Evolutionary conservation across 1,140 invertebrate genomes (phyloP).

Genomic region (Cheumatopsyche charites): DNA sequence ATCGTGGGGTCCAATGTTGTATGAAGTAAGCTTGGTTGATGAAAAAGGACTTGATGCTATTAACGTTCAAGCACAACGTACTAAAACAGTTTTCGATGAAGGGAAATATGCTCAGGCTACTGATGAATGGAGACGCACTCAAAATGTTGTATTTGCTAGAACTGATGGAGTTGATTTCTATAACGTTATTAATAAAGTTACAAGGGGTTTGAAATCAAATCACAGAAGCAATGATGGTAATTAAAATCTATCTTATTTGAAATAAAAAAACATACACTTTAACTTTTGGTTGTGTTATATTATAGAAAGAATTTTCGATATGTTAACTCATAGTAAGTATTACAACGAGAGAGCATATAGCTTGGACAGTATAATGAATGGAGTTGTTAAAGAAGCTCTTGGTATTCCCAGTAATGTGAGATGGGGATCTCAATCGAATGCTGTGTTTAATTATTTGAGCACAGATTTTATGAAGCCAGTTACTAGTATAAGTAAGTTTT

Average conservation of each 20-base stretch:
- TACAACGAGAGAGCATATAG: constrained; percentile 48
- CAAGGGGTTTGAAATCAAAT: neutral
- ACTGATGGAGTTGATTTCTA: constrained; percentile 79
- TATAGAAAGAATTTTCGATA: constrained; percentile 41
- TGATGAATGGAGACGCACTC: constrained; percentile 66
- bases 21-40: constrained; percentile 70
- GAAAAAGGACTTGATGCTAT: constrained; percentile 64
- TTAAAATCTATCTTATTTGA: neutral
- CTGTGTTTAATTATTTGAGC: constrained; percentile 68
- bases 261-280: neutral
- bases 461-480: constrained; percentile 88
- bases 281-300: neutral
- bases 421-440: constrained; percentile 67
- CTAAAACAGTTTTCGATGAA: constrained; percentile 61
- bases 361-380: constrained; percentile 72
- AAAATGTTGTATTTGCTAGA: constrained; percentile 63
- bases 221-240: constrained; percentile 10
- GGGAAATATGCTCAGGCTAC: constrained; percentile 68
- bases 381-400: constrained; percentile 68
- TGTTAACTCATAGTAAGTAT: constrained; percentile 42
- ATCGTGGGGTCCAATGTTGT: constrained; percentile 78
- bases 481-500: constrained; percentile 65
- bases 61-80: constrained; percentile 58
- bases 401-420: constrained; percentile 65
- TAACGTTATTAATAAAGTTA: constrained; percentile 71